Base-by-base conservation (phyloP, 2,113 vertebrate species). In the Pseudolaguvia tuberculata region DNA sequence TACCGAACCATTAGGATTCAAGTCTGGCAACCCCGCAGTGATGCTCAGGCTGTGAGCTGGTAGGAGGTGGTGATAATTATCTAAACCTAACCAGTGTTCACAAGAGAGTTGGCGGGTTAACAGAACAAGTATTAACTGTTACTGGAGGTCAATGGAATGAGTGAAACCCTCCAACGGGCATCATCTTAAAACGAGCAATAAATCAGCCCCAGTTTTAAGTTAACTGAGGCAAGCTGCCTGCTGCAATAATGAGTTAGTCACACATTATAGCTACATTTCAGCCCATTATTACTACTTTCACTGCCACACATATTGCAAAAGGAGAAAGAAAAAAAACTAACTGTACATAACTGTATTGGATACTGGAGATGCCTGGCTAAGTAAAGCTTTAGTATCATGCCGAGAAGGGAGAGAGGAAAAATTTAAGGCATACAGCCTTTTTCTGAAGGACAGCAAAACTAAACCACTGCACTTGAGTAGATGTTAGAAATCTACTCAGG, bases 171-270 rank as follows among this genome's bases (percentile, higher is more conserved):
- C 68, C 62, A 76, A 72, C 53, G 65, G 25, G 27, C 56, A 47
- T 57, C 72, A 55, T 45, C n/a, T 52, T 27, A 11, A 45, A 50
- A 42, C 35, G 50, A 65, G 45, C 45, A 51, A 58, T 48, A 42
- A 75, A 39, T 56, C 57, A 45, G 58, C 50, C 21, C 35, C 53
- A 45, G 74, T 59, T 66, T 17, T 42, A 66, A 63, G 56, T 56
- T 72, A 72, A 79, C 47, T 45, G 63, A 67, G 31, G 42, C 67
- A 71, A 17, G 29, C 23, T 23, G 57, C 57, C 70, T 57, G 69
- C 45, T 48, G 27, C 20, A 76, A 63, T 65, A 52, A 72, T 68
- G 47, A 72, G 47, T 61, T 23, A 35, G 50, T 68, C 52, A 53
- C 56, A 71, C 27, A 63, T n/a, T n/a, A n/a, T n/a, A 27, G 35